These are phyloP conservation scores for Spodoptera picta DNA, from an alignment of 2,888 invertebrate genomes.

Conservation along the genomic window DNA sequence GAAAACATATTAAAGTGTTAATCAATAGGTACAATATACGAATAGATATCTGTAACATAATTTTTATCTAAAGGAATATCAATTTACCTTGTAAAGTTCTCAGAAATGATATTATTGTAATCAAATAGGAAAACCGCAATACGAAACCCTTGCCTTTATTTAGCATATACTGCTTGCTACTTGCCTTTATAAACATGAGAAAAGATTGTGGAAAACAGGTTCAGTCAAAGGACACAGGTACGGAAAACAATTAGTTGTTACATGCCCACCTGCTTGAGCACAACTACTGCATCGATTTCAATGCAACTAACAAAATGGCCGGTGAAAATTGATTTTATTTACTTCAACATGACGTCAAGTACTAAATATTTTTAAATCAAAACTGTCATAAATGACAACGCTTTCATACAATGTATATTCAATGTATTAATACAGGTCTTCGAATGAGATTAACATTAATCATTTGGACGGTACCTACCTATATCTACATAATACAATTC, in stretches of 20 bases:
- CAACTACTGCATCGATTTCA: no score
- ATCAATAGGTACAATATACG: no score
- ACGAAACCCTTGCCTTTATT: not conserved
- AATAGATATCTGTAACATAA: no score
- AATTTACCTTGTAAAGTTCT: conserved; percentile 25
- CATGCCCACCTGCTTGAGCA: no score
- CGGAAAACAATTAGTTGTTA: no score
- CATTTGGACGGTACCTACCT: conserved; percentile 5
- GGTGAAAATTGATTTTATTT: no score
- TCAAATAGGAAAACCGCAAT: conserved; percentile 31
- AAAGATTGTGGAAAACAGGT: no score
- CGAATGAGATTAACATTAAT: conserved; percentile 18
- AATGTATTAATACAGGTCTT: conserved; percentile 9
- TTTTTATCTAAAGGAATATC: not conserved
- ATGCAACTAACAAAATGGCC: no score
- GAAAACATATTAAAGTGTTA: no score
- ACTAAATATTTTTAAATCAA: not conserved
- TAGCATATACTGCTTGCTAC: not conserved
- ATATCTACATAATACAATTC: conserved; percentile 9
- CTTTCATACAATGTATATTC: not conserved
- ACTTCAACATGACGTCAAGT: not conserved
- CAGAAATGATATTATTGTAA: conserved; percentile 13
- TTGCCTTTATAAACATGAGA: no score
- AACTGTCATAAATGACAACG: not conserved
- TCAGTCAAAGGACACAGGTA: no score